Percentiles rank a stretch among this genome's conserved stretches.
phyloP scores from a whole-genome alignment of 2,888 invertebrate species.

The Erebia ligea region DNA sequence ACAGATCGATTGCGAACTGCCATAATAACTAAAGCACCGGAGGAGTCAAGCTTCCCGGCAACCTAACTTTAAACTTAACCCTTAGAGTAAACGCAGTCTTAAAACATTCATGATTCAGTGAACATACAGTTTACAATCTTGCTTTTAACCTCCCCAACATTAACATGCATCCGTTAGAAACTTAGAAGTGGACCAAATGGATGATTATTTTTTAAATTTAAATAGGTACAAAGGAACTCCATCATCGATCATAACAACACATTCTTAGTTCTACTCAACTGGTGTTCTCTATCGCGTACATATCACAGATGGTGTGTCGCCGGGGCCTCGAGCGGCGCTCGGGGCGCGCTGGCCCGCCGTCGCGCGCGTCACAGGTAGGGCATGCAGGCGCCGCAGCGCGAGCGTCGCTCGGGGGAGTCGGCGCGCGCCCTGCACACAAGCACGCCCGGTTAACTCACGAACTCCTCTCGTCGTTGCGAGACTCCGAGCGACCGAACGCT shows the following conservation, averaged over 20 bases:
- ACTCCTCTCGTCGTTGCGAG: conserved; percentile 74
- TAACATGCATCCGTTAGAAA: conserved; percentile 67
- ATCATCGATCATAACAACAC: conserved; percentile 59
- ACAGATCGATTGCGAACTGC: conserved; percentile 75
- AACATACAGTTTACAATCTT: conserved; percentile 61
- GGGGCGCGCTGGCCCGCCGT: conserved; percentile 35
- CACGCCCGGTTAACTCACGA: conserved; percentile 80
- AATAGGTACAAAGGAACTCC: conserved; percentile 47
- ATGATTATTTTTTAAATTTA: conserved; percentile 46
- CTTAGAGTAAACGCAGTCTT: conserved; percentile 79
- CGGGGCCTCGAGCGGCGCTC: conserved; percentile 45
- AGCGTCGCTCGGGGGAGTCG: conserved; percentile 70
- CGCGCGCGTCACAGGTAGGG: conserved; percentile 72
- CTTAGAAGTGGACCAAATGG: conserved; percentile 58
- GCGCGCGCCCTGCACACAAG: conserved; percentile 80
- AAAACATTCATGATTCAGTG: conserved; percentile 55
- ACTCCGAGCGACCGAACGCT: conserved; percentile 85
- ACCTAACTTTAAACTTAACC: conserved; percentile 30
- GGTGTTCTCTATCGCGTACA: conserved; percentile 62
- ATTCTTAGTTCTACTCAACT: conserved; percentile 67
- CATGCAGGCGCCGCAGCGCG: conserved; percentile 76
- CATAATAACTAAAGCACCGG: conserved; percentile 39
- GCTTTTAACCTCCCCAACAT: conserved; percentile 28
- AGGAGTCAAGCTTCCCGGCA: conserved; percentile 28
- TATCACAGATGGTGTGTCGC: conserved; percentile 73